Evolutionary conservation across 2,888 invertebrate genomes (phyloP).

Genomic region (Hirtodrosophila confusa): DNA sequence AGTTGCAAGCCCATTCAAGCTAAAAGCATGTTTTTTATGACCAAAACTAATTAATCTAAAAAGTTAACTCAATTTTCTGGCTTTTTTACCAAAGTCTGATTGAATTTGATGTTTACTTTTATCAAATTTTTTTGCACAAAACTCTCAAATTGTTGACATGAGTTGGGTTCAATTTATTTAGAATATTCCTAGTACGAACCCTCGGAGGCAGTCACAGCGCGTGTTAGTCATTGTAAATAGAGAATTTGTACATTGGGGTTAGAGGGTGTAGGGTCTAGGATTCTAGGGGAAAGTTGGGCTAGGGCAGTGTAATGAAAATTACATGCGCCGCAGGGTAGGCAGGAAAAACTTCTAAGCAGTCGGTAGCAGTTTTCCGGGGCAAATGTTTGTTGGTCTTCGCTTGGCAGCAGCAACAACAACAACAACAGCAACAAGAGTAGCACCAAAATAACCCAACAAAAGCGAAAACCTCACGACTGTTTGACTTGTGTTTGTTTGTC

Average conservation of each 20-base stretch:
- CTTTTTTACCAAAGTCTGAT: too few relatives aligned
- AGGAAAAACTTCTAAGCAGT: constrained; percentile 66
- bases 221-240: constrained; percentile 56
- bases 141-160: not conserved
- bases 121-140: too few relatives aligned
- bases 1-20: not conserved
- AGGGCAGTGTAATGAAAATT: constrained; percentile 68
- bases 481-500: constrained; percentile 80
- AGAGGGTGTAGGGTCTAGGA: constrained; percentile 30
- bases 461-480: constrained; percentile 66
- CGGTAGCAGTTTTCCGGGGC: constrained; percentile 48
- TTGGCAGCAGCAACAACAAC: constrained; percentile 10
- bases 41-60: too few relatives aligned
- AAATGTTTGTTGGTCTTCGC: constrained; percentile 57
- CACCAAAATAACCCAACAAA: constrained; percentile 38
- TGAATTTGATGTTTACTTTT: too few relatives aligned
- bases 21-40: too few relatives aligned
- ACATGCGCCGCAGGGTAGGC: constrained; percentile 58
- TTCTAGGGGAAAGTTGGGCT: constrained; percentile 16
- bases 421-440: constrained; percentile 21
- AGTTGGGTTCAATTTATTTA: not conserved
- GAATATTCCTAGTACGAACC: constrained; percentile 13
- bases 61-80: too few relatives aligned
- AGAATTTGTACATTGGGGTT: constrained; percentile 22
- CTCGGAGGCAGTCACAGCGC: constrained; percentile 35